These are phyloP conservation scores for Oreocharis arfaki DNA, from an alignment of 2,113 vertebrate genomes.

Conservation along the genomic window DNA sequence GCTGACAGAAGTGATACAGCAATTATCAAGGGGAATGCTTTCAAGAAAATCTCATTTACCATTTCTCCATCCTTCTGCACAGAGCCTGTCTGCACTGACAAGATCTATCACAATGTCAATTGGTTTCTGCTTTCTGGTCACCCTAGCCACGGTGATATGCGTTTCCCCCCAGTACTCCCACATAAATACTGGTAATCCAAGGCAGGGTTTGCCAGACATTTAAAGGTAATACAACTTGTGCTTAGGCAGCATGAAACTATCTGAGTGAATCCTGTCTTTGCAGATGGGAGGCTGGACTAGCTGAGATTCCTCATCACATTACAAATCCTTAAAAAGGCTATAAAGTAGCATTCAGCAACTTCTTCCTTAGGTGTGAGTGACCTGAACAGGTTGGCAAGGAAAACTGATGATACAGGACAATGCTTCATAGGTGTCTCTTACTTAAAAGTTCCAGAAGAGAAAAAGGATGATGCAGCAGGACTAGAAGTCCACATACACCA, in stretches of 20 bases:
- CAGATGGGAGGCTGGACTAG: neutral
- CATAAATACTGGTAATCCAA: neutral
- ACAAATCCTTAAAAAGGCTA: neutral
- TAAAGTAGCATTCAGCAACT: neutral
- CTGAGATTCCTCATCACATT: neutral
- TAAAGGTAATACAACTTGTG: neutral
- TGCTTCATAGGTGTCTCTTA: neutral
- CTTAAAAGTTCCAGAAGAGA: neutral
- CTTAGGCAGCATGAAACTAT: neutral
- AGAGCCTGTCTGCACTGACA: neutral
- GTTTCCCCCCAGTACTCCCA: neutral
- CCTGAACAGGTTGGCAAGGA: neutral
- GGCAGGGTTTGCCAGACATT: neutral
- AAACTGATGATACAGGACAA: neutral
- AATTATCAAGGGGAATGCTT: neutral
- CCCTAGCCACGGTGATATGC: neutral
- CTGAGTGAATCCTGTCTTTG: neutral
- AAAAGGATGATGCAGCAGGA: neutral
- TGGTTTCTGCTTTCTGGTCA: neutral
- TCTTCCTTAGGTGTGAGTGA: neutral
- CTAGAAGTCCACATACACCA: constrained; percentile 1
- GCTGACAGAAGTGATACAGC: neutral
- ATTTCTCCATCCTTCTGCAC: constrained; percentile 11
- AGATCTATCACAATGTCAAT: neutral
- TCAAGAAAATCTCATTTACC: neutral